Conservation (phyloP, 1,140 invertebrate genomes). For the Ganaspis sp. region DNA sequence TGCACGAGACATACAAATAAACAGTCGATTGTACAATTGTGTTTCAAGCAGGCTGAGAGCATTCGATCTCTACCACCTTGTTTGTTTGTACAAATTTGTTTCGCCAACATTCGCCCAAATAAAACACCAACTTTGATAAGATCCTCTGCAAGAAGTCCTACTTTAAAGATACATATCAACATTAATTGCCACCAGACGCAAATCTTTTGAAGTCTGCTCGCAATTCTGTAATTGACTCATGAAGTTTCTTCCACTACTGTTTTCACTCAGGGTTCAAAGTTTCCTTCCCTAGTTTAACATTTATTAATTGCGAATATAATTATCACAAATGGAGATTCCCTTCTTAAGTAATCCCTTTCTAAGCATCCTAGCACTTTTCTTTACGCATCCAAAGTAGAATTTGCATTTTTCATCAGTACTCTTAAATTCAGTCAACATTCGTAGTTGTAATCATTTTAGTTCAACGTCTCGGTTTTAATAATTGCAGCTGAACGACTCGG, state of each 20-base stretch:
- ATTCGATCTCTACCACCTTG: constrained; percentile 30
- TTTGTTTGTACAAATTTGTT: constrained; percentile 27
- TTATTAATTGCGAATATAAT: neutral
- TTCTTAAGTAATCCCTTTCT: too few species aligned
- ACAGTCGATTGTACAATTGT: constrained; percentile 47
- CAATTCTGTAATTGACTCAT: too few species aligned
- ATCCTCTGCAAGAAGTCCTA: neutral
- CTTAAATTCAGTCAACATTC: too few species aligned
- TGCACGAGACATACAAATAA: constrained; percentile 51
- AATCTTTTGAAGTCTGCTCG: neutral
- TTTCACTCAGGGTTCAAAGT: neutral
- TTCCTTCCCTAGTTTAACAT: neutral
- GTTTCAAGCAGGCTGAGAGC: constrained; percentile 30
- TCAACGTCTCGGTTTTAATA: too few species aligned
- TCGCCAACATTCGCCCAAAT: neutral
- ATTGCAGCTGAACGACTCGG: too few species aligned
- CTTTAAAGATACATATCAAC: constrained; percentile 19
- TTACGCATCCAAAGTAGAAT: too few species aligned
- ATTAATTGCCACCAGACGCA: neutral
- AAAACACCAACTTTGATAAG: constrained; percentile 13
- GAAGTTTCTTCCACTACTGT: too few species aligned
- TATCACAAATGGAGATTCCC: too few species aligned
- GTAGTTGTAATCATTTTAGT: too few species aligned
- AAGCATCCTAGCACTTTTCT: too few species aligned
- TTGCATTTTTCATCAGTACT: too few species aligned